Evolutionary conservation across 2,797 vertebrate genomes (phyloP), one percentile per base, ranked within the genome.

Genomic region (Mormyrops boulengeri): DNA sequence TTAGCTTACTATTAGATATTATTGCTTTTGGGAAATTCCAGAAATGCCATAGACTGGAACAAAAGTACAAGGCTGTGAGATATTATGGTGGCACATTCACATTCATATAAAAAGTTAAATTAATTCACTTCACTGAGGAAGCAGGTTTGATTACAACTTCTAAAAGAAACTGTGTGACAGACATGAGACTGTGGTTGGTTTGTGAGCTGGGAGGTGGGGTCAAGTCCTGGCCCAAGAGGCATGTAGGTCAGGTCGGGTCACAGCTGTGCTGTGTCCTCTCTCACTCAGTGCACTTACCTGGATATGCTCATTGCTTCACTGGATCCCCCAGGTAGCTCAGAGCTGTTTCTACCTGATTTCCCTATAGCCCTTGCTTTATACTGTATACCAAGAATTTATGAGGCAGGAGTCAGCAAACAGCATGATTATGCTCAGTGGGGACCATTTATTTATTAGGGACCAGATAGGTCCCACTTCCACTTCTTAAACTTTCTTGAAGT

Each of bases 231-330:
- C 47, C 88, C 2, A 77, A 2, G n/a, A 80, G 30, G 34, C 34
- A n/a, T n/a, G 52, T 22, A 44, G 52, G 73, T 85, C 88, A 84
- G 53, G 77, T 84, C 30, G 9, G 60, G 87, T 66, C 57, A 88
- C 87, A 60, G 77, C 77, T 82, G 88, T 62, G 88, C 9, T n/a
- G 50, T 14, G 7, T 53, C 26, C 88, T 34, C 30, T 38, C 11
- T 8, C 17, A 44, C 7, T 44, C 38, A n/a, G 8, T 12, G 82
- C 22, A 1, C 8, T 86, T 89, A 96, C 96, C 95, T 96, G 94
- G 88, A 97, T 93, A 90, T 94, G 93, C 90, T 92, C 96, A 90
- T 91, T 90, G 82, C 96, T 96, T 92, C 95, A 96, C 86, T 92
- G 93, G 53, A 95, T 96, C 9, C 95, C 96, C 82, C 95, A 94